phyloP scores from a whole-genome alignment of 2,113 vertebrate species.

The Crotalus helleri region DNA sequence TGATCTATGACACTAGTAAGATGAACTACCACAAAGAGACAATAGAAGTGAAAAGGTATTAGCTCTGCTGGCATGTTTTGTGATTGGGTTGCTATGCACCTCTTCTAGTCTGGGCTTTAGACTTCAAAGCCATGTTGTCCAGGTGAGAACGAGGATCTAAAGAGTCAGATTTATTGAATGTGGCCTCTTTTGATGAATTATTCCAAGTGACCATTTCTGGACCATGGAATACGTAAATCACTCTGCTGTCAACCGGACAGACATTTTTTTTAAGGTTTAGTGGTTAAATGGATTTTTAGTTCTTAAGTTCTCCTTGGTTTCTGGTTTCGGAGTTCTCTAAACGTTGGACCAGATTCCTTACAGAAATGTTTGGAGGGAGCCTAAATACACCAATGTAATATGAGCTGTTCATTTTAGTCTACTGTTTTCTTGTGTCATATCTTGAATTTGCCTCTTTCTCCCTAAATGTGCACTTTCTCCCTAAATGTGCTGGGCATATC shows the following conservation, averaged over 20 bases:
- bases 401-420: neutral
- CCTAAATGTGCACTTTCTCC: neutral
- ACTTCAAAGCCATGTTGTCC: neutral
- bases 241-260: neutral
- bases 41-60: neutral
- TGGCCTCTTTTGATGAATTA: neutral
- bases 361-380: neutral
- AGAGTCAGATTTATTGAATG: neutral
- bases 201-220: neutral
- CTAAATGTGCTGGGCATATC: neutral
- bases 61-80: neutral
- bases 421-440: neutral
- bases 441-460: neutral
- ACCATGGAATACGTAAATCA: neutral
- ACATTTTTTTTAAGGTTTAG: neutral
- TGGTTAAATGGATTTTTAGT: neutral
- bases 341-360: neutral
- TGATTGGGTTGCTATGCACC: fast-evolving
- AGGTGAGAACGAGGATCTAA: neutral
- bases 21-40: neutral
- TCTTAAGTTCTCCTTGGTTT: neutral
- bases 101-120: neutral
- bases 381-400: neutral
- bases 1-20: slow-evolving; percentile 9
- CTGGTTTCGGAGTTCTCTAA: neutral